These are phyloP conservation scores for Lemur catta DNA, from an alignment of 2,797 vertebrate species.

Conservation along the genomic window DNA sequence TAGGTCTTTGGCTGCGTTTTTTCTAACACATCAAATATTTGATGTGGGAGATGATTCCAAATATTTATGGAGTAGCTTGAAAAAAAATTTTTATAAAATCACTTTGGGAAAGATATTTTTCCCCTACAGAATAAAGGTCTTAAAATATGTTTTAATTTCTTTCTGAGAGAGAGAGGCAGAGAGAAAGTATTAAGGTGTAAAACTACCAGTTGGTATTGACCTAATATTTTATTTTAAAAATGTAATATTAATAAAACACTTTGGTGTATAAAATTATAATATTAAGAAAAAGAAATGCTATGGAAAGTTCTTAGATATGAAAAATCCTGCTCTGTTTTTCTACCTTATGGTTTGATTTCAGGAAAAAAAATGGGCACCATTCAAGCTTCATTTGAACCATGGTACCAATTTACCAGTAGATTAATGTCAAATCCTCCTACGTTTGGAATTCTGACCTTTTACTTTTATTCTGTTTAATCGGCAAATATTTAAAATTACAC, in stretches of 20 bases:
- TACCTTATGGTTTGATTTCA: background rate
- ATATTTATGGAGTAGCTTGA: slow-evolving; percentile 55
- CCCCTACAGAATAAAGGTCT: background rate
- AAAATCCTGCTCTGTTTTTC: background rate
- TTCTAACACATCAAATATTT: slow-evolving; percentile 62
- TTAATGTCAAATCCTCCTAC: background rate
- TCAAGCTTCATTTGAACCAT: background rate
- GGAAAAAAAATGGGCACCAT: background rate
- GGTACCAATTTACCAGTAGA: background rate
- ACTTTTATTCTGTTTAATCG: slow-evolving; percentile 33
- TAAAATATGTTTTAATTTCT: slow-evolving; percentile 8
- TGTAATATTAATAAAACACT: background rate
- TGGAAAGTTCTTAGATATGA: background rate
- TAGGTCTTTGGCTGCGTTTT: slow-evolving; percentile 27
- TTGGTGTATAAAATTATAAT: background rate
- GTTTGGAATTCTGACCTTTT: slow-evolving; percentile 47
- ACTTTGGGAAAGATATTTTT: background rate
- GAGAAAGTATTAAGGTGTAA: background rate
- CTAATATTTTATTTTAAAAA: slow-evolving; percentile 31
- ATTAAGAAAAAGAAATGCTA: background rate
- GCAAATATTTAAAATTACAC: slow-evolving; percentile 47
- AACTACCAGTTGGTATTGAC: background rate
- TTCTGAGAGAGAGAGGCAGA: background rate
- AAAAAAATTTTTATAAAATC: slow-evolving; percentile 75
- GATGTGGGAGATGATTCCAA: slow-evolving; percentile 58